phyloP scores from a whole-genome alignment of 2,888 invertebrate genomes.

The Pammene fasciana region DNA sequence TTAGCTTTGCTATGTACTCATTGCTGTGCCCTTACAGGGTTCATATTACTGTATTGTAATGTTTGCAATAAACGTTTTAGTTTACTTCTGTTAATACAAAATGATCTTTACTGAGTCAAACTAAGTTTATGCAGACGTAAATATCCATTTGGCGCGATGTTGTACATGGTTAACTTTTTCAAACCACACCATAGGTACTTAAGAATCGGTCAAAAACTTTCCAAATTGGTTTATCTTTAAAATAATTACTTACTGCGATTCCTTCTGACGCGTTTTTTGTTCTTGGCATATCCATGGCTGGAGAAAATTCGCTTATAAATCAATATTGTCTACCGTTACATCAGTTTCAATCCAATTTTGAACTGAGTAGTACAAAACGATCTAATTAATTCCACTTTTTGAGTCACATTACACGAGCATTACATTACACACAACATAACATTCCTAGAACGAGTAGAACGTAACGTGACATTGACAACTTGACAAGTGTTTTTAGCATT shows the following conservation, averaged over 20 bases:
- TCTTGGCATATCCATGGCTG: constrained; percentile 67
- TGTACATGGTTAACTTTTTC: not conserved
- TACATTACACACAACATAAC: not conserved
- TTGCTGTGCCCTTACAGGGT: no score
- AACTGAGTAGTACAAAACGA: constrained; percentile 28
- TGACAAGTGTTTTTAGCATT: not conserved
- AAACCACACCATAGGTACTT: constrained; percentile 5
- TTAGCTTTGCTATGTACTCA: no score
- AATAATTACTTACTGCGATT: constrained; percentile 67
- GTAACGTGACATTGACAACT: not conserved
- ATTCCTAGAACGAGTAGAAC: not conserved
- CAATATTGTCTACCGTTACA: constrained; percentile 12
- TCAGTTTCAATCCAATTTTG: constrained; percentile 12
- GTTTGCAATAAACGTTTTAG: no score
- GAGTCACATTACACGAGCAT: constrained; percentile 37
- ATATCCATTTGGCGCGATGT: not conserved
- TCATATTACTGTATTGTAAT: no score
- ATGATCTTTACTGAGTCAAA: no score
- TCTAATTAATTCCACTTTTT: constrained; percentile 36
- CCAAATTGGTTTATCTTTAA: constrained; percentile 10
- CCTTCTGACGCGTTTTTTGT: constrained; percentile 78
- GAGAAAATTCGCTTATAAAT: not conserved
- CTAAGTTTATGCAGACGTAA: no score
- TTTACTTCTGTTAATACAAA: no score
- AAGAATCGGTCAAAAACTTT: not conserved